Conservation (phyloP, 23 tunicate species). For the Oikopleura dioica region DNA sequence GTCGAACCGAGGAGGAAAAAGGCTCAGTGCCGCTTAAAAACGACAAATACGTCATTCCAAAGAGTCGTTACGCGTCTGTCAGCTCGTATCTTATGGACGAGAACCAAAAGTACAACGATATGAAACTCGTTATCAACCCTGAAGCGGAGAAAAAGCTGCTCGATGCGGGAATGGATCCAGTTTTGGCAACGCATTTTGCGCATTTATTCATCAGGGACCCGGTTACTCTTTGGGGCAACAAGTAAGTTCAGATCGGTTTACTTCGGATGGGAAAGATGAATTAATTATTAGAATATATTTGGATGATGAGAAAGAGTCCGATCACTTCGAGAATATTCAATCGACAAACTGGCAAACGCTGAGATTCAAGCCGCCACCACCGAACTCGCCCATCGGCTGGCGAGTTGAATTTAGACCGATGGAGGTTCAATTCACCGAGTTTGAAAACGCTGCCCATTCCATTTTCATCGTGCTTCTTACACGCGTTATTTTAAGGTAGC, state of each 20-base stretch:
- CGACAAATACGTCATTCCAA: slow-evolving; percentile 23
- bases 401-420: slow-evolving; percentile 18
- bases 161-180: neutral
- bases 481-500: slow-evolving; percentile 11
- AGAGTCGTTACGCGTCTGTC: slow-evolving; percentile 62
- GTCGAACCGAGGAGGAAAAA: slow-evolving; percentile 13
- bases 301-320: neutral
- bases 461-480: slow-evolving; percentile 12
- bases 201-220: neutral
- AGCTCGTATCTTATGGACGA: slow-evolving; percentile 14
- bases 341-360: slow-evolving; percentile 16
- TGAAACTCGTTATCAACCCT: slow-evolving; percentile 2
- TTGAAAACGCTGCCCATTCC: slow-evolving; percentile 17
- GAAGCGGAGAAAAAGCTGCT: neutral
- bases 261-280: neutral
- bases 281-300: neutral
- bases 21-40: neutral
- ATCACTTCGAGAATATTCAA: slow-evolving; percentile 13
- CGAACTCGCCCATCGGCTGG: slow-evolving; percentile 14
- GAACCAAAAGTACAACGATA: neutral
- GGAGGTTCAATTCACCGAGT: slow-evolving; percentile 14
- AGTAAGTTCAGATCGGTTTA: neutral
- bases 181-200: slow-evolving; percentile 16
- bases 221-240: neutral
- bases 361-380: slow-evolving; percentile 19